phyloP scores from a whole-genome alignment of 2,113 vertebrate species.

The Pomatostomus ruficeps region DNA sequence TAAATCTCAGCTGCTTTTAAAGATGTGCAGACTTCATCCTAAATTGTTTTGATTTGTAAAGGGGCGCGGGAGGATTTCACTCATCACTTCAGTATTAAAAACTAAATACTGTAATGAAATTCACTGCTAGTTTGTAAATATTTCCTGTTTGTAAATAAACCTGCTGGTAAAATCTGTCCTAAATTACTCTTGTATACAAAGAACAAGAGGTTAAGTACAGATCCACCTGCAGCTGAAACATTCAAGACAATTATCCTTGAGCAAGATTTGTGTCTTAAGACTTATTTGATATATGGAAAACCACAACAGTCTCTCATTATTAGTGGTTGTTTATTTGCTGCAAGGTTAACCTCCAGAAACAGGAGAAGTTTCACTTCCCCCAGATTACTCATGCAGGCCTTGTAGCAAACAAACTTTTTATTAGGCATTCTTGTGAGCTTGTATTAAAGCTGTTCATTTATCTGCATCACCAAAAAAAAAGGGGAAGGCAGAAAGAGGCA shows the following conservation, averaged over 20 bases:
- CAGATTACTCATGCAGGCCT: background rate
- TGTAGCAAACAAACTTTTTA: slow-evolving; percentile 3
- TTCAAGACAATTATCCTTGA: background rate
- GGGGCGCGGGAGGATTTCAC: background rate
- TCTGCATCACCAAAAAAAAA: background rate
- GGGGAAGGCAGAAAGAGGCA: background rate
- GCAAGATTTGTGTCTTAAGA: background rate
- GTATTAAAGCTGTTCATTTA: slow-evolving; percentile 25
- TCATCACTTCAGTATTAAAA: background rate
- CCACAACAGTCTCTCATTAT: background rate
- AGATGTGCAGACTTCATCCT: background rate
- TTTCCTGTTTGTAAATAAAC: background rate
- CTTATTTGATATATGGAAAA: background rate
- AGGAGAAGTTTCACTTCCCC: slow-evolving; percentile 1
- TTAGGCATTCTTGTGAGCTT: background rate
- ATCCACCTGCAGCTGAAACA: background rate
- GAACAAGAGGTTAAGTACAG: background rate
- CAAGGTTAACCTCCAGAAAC: background rate
- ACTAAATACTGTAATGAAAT: background rate
- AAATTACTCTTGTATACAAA: background rate
- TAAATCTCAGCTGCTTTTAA: background rate
- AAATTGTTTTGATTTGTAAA: background rate
- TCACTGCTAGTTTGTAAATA: background rate
- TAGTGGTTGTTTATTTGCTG: background rate
- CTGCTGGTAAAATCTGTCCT: background rate